Percentiles rank a stretch among this genome's conserved stretches.
phyloP scores from a whole-genome alignment of 1,140 invertebrate genomes.

The Caenorhabditis remanei region DNA sequence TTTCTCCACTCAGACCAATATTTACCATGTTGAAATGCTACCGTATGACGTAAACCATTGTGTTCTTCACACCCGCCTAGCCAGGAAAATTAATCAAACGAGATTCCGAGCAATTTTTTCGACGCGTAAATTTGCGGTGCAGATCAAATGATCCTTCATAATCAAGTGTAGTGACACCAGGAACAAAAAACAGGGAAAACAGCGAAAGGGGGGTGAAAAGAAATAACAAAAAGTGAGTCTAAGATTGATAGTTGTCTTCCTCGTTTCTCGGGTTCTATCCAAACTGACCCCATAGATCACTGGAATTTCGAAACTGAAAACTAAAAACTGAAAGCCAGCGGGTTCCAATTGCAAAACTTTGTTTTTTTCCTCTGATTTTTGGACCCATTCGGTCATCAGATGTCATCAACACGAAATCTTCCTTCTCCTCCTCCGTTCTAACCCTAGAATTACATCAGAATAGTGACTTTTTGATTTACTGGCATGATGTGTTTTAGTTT shows the following conservation, averaged over 20 bases:
- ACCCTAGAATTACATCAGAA: background rate
- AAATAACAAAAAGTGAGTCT: background rate
- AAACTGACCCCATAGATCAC: background rate
- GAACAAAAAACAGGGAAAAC: background rate
- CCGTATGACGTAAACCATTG: conserved; percentile 54
- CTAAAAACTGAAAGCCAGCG: background rate
- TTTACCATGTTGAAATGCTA: conserved; percentile 56
- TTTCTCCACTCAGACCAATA: background rate
- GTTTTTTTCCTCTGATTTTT: no score
- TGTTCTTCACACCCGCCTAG: conserved; percentile 49
- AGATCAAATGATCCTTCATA: conserved; percentile 20
- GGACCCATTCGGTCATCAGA: no score
- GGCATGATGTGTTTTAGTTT: background rate
- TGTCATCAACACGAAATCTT: background rate
- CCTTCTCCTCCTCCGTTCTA: background rate
- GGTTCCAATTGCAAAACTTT: no score
- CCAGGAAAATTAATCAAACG: conserved; percentile 46
- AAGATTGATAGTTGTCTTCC: conserved; percentile 5
- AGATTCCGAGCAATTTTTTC: background rate
- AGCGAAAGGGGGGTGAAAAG: background rate
- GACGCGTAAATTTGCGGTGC: background rate
- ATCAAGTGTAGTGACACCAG: conserved; percentile 7
- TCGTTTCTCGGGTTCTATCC: background rate
- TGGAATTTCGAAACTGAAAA: background rate
- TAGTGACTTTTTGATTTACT: background rate